Evolutionary conservation across 2,888 invertebrate genomes (phyloP).

Genomic region (Galerucella pusilla): DNA sequence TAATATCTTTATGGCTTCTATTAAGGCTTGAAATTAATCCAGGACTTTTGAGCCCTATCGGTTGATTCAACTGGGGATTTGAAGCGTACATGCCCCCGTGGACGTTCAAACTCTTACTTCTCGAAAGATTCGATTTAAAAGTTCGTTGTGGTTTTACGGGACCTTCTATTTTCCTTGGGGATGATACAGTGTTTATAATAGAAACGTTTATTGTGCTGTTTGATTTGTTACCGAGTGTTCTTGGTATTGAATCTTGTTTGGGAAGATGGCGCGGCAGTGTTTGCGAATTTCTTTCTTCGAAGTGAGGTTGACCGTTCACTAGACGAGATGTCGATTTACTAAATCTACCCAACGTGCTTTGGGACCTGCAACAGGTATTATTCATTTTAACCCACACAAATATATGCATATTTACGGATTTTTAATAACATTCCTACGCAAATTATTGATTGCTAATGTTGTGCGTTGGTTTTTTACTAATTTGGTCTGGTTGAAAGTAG

Average conservation of each 20-base stretch:
- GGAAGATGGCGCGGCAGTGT: constrained; percentile 76
- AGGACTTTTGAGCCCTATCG: constrained; percentile 83
- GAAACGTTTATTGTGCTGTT: constrained; percentile 77
- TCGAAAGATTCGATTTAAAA: constrained; percentile 77
- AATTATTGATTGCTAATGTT: constrained; percentile 7
- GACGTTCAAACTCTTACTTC: constrained; percentile 89
- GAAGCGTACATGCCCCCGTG: constrained; percentile 80
- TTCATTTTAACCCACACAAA: constrained; percentile 23
- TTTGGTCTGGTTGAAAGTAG: constrained; percentile 27
- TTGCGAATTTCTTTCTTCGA: constrained; percentile 71
- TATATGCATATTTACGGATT: constrained; percentile 2
- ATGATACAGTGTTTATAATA: constrained; percentile 68
- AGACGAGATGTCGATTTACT: constrained; percentile 84
- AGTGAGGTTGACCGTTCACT: constrained; percentile 69
- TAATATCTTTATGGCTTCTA: constrained; percentile 82
- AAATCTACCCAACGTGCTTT: constrained; percentile 82
- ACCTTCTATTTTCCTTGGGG: constrained; percentile 64
- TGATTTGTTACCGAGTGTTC: constrained; percentile 67
- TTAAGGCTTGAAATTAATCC: constrained; percentile 88
- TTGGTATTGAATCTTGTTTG: constrained; percentile 56
- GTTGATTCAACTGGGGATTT: constrained; percentile 80
- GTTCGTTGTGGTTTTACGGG: constrained; percentile 84
- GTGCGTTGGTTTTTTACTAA: constrained; percentile 26
- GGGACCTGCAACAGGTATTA: constrained; percentile 70
- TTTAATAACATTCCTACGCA: constrained; percentile 31